Evolutionary conservation across 2,113 vertebrate genomes (phyloP).

Genomic region (Pteruthius melanotis): DNA sequence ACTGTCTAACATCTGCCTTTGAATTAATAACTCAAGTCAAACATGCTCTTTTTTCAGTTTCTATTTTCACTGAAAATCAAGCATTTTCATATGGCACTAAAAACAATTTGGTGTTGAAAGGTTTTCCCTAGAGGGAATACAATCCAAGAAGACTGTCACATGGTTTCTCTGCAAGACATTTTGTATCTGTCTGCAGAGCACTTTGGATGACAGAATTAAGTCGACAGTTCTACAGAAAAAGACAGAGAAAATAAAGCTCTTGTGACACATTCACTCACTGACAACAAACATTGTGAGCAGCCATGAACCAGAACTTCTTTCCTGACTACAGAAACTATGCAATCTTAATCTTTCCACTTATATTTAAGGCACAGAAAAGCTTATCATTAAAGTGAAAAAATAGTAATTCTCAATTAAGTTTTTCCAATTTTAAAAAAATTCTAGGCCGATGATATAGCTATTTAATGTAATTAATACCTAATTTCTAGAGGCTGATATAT

Average conservation of each 20-base stretch:
- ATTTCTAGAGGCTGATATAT: neutral
- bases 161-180: constrained; percentile 1
- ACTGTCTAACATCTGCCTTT: neutral
- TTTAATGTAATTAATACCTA: neutral
- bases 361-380: neutral
- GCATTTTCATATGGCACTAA: neutral
- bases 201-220: constrained; percentile 1
- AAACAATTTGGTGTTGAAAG: constrained; percentile 17
- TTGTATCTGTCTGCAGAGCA: neutral
- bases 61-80: constrained; percentile 7
- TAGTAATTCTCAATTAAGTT: fast-evolving
- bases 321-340: neutral
- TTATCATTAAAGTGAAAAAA: neutral
- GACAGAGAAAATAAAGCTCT: neutral
- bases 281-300: neutral
- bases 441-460: neutral
- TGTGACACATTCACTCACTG: neutral
- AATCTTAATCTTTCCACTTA: neutral
- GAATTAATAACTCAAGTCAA: neutral
- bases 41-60: neutral
- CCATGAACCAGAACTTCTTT: neutral
- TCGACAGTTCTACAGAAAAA: neutral
- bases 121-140: neutral
- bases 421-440: neutral
- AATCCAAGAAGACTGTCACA: neutral